Evolutionary conservation across 2,797 vertebrate species (phyloP), one percentile per base, ranked within the genome.

Genomic region (Thunnus albacares): DNA sequence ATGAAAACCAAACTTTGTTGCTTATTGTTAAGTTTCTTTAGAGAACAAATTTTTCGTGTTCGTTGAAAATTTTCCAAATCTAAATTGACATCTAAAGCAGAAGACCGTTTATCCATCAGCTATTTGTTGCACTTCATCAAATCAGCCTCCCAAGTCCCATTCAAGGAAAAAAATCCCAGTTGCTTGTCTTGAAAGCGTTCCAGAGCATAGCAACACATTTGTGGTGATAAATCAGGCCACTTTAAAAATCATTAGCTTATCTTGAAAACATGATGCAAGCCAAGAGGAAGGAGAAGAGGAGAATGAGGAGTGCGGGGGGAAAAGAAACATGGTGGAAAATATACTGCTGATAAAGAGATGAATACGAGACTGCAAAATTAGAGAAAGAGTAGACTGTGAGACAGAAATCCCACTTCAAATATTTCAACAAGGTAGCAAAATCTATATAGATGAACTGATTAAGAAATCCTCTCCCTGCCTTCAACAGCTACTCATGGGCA

Each of bases 211-310:
- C 38, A 51, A 66, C 55, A 28, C 22, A 5, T 14, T 28, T 22
- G 2, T 53, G 20, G 3, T 41, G 10, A 79, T 77, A 6, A 77
- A 69, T 83, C 47, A 33, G 12, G 18, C 59, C 72, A 8, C 26
- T 75, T 71, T 1, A 38, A 62, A 49, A 63, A 64, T 61, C 57
- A 9, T 74, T 71, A 77, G 75, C 71, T 84, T 80, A 81, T 74
- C 74, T 65, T 71, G 14, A 67, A 71, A 71, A 79, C 22, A 41
- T 14, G 24, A 26, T 30, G 52, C 13, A 3, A 9, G 66, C 47
- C 28, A 28, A 56, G 52, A 45, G 17, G 24, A 57, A 12, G 28
- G 53, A 47, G 26, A 28, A 24, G 66, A 30, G 2, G 24, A 18
- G 47, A 49, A 38, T 18, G n/a, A 6, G 7, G 33, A 62, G 47